phyloP scores from a whole-genome alignment of 2,797 vertebrate genomes.

The Oophaga sylvatica region DNA sequence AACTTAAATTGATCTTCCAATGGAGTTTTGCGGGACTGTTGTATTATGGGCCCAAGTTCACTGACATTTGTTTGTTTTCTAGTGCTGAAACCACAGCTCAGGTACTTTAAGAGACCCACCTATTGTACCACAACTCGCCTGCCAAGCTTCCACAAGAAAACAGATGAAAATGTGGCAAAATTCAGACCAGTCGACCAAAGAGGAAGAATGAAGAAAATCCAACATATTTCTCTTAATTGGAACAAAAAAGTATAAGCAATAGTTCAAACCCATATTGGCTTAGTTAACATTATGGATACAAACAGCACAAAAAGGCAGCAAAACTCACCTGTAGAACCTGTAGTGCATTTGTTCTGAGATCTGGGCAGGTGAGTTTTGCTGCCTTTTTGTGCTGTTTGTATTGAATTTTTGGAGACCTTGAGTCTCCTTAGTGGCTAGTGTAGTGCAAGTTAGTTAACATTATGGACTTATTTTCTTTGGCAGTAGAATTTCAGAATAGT shows the following conservation, averaged over 20 bases:
- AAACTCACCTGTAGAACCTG: no score
- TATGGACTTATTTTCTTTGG: neutral
- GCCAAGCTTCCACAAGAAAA: constrained; percentile 71
- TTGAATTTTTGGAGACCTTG: no score
- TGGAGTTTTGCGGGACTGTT: no score
- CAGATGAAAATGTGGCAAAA: constrained; percentile 67
- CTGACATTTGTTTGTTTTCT: constrained; percentile 62
- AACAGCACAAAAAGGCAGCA: no score
- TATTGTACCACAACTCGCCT: constrained; percentile 76
- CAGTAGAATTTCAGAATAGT: neutral
- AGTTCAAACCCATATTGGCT: neutral
- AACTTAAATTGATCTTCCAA: no score
- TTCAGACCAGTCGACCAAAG: constrained; percentile 81
- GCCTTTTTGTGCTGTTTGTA: no score
- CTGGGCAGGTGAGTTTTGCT: no score
- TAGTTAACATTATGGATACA: neutral
- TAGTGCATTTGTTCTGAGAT: no score
- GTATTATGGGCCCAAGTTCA: neutral
- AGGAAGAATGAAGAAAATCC: constrained; percentile 84
- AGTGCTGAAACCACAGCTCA: constrained; percentile 75
- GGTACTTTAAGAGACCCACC: constrained; percentile 77
- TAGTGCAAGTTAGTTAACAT: neutral
- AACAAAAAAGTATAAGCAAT: constrained; percentile 74
- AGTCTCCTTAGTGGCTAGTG: no score
- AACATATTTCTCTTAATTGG: constrained; percentile 84